Evolutionary conservation across 64 coral and sea anemone species (phyloP), one percentile per base, ranked within the genome.

Genomic region (Exaiptasia diaphana): DNA sequence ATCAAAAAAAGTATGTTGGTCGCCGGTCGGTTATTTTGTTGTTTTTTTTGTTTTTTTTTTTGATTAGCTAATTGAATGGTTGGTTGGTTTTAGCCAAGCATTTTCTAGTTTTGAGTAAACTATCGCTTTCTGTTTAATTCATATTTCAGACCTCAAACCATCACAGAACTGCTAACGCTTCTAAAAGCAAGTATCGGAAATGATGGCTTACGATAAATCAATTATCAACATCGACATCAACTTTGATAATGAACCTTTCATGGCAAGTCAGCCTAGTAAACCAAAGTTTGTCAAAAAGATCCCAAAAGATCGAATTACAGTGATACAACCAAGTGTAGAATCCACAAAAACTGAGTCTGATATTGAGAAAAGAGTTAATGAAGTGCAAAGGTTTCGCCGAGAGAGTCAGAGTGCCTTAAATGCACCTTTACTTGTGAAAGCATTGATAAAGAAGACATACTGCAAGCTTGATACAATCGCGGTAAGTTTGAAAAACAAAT

Each of bases 161-260:
- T n/a, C n/a, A n/a, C n/a, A n/a, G n/a, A n/a, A n/a, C n/a, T n/a
- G n/a, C n/a, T n/a, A n/a, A n/a, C n/a, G n/a, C n/a, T n/a, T n/a
- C n/a, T n/a, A n/a, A n/a, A n/a, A n/a, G n/a, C n/a, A n/a, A n/a
- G n/a, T n/a, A n/a, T n/a, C n/a, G 27, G 35, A 44, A 4, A 74
- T 10, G 22, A 96, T 96, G 93, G 76, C 93, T 28, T 96, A 90
- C 69, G 87, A 96, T 0, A 96, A 96, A 59, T 90, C 93, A 1
- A 42, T 96, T 31, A 96, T 96, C 18, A 77, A 90, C 56, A 96
- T 96, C 25, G 75, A 96, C 46, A 90, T 96, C 46, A 90, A 79
- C 76, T 96, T 96, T 67, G 87, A 96, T 31, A 90, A 90, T 43
- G 87, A 96, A 31, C 50, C 83, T 4, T 29, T 41, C 5, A 58